These are phyloP conservation scores for Bergia puertoricense DNA, from an alignment of 92 coral and sea anemone genomes.

Conservation along the genomic window DNA sequence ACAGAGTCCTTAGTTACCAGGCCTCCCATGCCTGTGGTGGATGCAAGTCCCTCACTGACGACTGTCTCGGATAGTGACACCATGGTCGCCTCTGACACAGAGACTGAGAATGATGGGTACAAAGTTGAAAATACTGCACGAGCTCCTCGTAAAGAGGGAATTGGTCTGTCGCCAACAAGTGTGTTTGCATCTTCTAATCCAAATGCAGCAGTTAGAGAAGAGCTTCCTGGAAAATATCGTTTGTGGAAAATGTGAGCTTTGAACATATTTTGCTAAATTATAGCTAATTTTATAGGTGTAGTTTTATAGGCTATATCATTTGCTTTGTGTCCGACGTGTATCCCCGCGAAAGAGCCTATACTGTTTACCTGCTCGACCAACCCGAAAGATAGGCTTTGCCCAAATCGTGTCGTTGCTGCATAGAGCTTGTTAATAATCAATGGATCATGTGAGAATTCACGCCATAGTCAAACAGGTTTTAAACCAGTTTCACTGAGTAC, in stretches of 20 bases:
- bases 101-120: constrained; percentile 56
- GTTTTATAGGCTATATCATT: too few species aligned
- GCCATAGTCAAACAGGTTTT: too few species aligned
- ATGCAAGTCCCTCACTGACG: constrained; percentile 90
- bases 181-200: constrained; percentile 86
- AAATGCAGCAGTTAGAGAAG: constrained; percentile 85
- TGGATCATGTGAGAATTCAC: too few species aligned
- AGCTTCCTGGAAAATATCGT: constrained; percentile 79
- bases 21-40: constrained; percentile 96
- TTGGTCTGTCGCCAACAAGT: constrained; percentile 73
- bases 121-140: neutral
- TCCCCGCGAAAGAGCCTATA: too few species aligned
- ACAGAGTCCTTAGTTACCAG: constrained; percentile 83
- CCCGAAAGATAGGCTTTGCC: too few species aligned
- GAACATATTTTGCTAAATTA: neutral
- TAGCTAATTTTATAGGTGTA: too few species aligned
- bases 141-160: constrained; percentile 24
- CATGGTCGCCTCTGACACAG: constrained; percentile 76
- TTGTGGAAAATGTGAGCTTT: constrained; percentile 85
- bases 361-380: too few species aligned
- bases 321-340: too few species aligned
- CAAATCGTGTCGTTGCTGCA: too few species aligned
- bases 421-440: too few species aligned
- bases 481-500: too few species aligned
- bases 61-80: constrained; percentile 92